Evolutionary conservation across 2,797 vertebrate species (phyloP).

Genomic region (Danionella dracula): DNA sequence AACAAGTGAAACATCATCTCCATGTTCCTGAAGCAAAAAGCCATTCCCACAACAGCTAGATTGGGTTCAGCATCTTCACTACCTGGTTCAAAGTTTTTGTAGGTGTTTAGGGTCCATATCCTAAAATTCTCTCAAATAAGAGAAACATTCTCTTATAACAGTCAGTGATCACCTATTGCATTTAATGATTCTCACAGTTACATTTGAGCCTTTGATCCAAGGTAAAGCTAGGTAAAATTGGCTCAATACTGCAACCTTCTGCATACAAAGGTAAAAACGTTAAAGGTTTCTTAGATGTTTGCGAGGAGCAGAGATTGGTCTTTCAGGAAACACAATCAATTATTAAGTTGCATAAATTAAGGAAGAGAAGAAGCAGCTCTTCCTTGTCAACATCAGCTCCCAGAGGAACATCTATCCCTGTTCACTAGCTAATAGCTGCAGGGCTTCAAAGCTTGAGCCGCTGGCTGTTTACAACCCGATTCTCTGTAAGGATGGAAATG

Average conservation of each 20-base stretch:
- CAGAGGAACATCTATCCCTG: slow-evolving; percentile 23
- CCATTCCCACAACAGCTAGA: too few species aligned
- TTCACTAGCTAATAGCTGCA: slow-evolving; percentile 22
- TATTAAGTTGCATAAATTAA: slow-evolving; percentile 45
- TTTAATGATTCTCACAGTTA: neutral
- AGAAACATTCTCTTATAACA: too few species aligned
- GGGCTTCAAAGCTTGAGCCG: slow-evolving; percentile 11
- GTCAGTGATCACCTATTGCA: neutral
- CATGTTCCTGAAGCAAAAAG: too few species aligned
- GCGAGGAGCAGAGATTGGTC: slow-evolving; percentile 38
- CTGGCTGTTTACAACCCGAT: slow-evolving; percentile 3
- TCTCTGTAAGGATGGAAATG: slow-evolving; percentile 19
- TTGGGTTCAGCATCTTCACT: too few species aligned
- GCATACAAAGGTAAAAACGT: slow-evolving; percentile 8
- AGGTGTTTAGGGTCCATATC: too few species aligned
- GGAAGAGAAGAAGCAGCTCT: slow-evolving; percentile 15
- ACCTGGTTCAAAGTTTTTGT: too few species aligned
- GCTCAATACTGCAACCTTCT: slow-evolving; percentile 24
- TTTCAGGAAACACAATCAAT: slow-evolving; percentile 50
- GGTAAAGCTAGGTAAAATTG: neutral
- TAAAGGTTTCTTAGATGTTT: slow-evolving; percentile 41
- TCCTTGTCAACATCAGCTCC: slow-evolving; percentile 39
- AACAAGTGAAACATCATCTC: too few species aligned
- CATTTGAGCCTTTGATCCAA: neutral
- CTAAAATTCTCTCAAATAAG: too few species aligned